Percentiles rank a stretch among this genome's conserved stretches.
Conservation (phyloP, 2,888 invertebrate genomes). For the Eueremaeus valkanovi region DNA sequence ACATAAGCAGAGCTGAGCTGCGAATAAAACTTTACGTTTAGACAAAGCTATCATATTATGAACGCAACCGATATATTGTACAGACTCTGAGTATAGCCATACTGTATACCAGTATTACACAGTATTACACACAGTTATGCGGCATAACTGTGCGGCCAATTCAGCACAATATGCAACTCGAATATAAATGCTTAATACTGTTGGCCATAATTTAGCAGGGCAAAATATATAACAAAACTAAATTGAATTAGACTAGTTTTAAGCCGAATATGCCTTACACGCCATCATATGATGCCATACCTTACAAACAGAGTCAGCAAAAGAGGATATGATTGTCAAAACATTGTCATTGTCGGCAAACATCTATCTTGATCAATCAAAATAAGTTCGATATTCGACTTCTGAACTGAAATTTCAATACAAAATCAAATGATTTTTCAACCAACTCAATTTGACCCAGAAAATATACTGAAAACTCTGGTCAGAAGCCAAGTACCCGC, state of each 20-base stretch:
- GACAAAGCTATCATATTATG: not conserved
- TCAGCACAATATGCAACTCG: conserved; percentile 24
- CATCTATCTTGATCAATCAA: too few species aligned
- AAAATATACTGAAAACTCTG: too few species aligned
- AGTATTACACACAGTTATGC: not conserved
- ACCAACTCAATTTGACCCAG: too few species aligned
- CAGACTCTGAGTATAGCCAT: too few species aligned
- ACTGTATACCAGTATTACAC: too few species aligned
- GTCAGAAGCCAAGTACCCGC: too few species aligned
- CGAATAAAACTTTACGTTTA: not conserved
- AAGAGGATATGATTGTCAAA: too few species aligned
- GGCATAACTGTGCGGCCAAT: not conserved
- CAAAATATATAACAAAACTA: not conserved
- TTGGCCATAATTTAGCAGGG: conserved; percentile 22
- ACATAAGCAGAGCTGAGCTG: not conserved
- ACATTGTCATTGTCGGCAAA: too few species aligned
- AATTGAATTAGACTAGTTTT: not conserved
- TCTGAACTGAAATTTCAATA: too few species aligned
- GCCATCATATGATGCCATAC: not conserved
- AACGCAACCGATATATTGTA: not conserved
- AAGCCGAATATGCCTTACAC: not conserved
- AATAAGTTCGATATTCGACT: too few species aligned
- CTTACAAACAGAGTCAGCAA: not conserved
- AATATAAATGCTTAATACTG: conserved; percentile 31
- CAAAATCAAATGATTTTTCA: too few species aligned